Conservation (phyloP, 2,797 vertebrate species). For the Crenuchus spilurus region DNA sequence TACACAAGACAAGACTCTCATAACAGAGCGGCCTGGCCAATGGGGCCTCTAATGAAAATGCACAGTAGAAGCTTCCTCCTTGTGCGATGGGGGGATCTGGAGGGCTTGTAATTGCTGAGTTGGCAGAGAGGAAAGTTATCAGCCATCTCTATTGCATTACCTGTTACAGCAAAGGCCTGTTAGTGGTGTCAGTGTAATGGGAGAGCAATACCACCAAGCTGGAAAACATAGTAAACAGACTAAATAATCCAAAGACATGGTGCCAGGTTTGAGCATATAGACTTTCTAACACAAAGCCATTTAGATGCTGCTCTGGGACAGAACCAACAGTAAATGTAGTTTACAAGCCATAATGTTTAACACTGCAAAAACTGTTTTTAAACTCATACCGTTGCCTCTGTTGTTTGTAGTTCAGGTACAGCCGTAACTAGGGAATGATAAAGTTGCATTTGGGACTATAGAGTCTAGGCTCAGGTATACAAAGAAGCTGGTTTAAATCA, state of each 20-base stretch:
- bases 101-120: conserved; percentile 65
- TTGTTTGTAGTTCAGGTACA: neutral
- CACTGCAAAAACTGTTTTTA: neutral
- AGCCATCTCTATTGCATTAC: conserved; percentile 53
- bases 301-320: conserved; percentile 11
- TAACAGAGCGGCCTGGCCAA: conserved; percentile 64
- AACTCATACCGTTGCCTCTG: neutral
- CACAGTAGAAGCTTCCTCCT: conserved; percentile 60
- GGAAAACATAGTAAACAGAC: conserved; percentile 21
- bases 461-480: neutral
- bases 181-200: conserved; percentile 39
- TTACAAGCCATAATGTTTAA: neutral
- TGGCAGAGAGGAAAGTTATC: conserved; percentile 55
- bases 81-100: conserved; percentile 59
- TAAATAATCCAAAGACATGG: conserved; percentile 24
- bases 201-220: conserved; percentile 21
- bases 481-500: neutral
- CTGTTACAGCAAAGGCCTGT: conserved; percentile 47
- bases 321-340: neutral
- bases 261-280: neutral
- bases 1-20: conserved; percentile 61
- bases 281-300: conserved; percentile 14
- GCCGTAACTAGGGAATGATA: neutral
- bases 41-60: conserved; percentile 61
- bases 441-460: neutral